Percentiles rank a stretch among this genome's conserved stretches.
Evolutionary conservation across 2,888 invertebrate species (phyloP).

Genomic region (Sicus ferrugineus): DNA sequence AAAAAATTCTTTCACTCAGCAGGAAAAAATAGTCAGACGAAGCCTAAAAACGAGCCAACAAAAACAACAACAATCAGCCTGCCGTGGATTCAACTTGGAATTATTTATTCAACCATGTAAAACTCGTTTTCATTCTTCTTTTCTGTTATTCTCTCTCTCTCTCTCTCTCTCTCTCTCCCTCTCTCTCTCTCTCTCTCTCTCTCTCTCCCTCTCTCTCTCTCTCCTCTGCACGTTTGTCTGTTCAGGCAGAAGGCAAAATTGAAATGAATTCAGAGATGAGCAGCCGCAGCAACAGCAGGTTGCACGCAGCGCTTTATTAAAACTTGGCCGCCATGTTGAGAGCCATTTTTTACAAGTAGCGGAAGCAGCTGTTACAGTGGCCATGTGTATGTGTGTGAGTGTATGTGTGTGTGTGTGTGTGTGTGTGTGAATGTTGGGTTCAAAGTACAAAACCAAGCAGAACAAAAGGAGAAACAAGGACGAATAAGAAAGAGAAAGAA

Average conservation of each 20-base stretch:
- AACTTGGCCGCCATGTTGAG: neutral
- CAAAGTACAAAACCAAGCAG: neutral
- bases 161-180: neutral
- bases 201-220: neutral
- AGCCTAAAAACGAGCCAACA: neutral
- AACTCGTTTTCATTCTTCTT: no score
- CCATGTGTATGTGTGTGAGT: neutral
- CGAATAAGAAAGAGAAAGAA: neutral
- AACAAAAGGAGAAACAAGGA: neutral
- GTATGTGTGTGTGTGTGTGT: neutral
- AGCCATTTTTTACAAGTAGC: constrained; percentile 3
- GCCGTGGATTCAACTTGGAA: neutral
- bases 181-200: neutral
- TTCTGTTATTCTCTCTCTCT: neutral
- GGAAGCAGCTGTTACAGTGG: constrained; percentile 5
- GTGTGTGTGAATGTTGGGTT: neutral
- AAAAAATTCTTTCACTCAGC: no score
- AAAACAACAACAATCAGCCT: neutral
- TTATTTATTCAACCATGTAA: neutral
- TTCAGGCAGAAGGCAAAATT: constrained; percentile 14
- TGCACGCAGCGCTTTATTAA: constrained; percentile 10
- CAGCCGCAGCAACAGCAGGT: neutral
- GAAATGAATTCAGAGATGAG: constrained; percentile 8
- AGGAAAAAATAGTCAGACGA: neutral
- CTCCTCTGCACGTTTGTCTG: constrained; percentile 1